Conservation (phyloP, 1,140 invertebrate species). For the Drosophila lowei region DNA sequence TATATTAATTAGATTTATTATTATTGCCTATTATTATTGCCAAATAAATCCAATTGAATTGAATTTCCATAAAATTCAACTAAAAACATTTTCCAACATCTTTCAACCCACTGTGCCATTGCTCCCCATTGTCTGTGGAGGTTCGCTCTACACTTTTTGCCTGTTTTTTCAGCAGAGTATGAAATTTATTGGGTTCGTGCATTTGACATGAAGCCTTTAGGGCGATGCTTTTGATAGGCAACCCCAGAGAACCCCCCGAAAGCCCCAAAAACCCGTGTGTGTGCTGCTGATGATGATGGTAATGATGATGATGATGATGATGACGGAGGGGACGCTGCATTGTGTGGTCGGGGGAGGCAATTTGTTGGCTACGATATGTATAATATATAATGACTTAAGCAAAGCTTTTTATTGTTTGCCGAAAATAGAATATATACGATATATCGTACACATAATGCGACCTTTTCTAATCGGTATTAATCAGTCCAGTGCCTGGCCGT, state of each 20-base stretch:
- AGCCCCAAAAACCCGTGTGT: constrained; percentile 25
- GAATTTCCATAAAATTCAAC: neutral
- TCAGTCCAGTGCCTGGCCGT: neutral
- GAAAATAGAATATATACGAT: constrained; percentile 15
- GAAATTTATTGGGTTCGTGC: constrained; percentile 74
- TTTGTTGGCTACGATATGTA: constrained; percentile 15
- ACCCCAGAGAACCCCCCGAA: constrained; percentile 22
- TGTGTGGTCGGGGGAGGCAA: constrained; percentile 17
- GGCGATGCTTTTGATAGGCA: constrained; percentile 61
- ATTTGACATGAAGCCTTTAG: constrained; percentile 77
- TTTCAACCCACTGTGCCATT: constrained; percentile 25
- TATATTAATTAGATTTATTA: too few species aligned
- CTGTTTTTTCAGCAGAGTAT: constrained; percentile 34
- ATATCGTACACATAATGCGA: constrained; percentile 10
- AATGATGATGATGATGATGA: constrained; percentile 16
- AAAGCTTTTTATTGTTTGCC: neutral
- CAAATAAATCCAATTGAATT: neutral
- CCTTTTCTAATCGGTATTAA: constrained; percentile 18
- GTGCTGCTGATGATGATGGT: constrained; percentile 24
- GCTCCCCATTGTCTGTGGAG: constrained; percentile 47
- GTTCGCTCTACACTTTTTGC: constrained; percentile 11
- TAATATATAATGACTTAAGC: constrained; percentile 12
- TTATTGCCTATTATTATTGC: too few species aligned
- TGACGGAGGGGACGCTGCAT: constrained; percentile 3
- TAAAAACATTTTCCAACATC: neutral